These are phyloP conservation scores for Myotis planiceps DNA, from an alignment of 2,797 vertebrate species.

Conservation along the genomic window DNA sequence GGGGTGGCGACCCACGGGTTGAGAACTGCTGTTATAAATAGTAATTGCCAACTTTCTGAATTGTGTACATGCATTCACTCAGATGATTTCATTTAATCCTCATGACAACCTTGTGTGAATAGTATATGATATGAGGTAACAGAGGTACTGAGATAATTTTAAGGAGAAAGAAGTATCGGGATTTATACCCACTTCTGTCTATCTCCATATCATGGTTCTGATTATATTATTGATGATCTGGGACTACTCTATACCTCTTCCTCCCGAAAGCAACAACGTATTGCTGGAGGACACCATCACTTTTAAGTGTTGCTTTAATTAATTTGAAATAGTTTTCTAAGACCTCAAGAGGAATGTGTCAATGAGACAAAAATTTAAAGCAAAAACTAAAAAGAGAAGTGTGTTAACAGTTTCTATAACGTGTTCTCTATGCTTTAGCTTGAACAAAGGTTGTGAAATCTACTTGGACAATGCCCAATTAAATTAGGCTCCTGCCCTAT, in stretches of 20 bases:
- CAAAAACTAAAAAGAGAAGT: not conserved
- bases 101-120: not conserved
- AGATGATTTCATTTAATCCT: not conserved
- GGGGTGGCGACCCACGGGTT: too few relatives aligned
- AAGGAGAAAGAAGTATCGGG: not conserved
- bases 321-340: constrained; percentile 24
- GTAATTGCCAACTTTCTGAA: not conserved
- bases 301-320: constrained; percentile 10
- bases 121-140: not conserved
- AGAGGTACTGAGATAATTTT: not conserved
- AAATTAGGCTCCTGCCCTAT: constrained; percentile 77
- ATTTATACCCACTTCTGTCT: not conserved
- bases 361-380: not conserved
- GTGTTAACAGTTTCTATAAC: not conserved
- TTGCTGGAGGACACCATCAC: not conserved
- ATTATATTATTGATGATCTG: not conserved
- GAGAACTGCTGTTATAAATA: not conserved
- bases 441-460: constrained; percentile 44
- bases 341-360: not conserved
- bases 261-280: not conserved
- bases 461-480: constrained; percentile 71
- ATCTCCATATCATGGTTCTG: not conserved
- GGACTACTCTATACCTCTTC: not conserved
- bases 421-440: not conserved
- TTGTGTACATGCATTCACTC: not conserved